Evolutionary conservation across 2,797 vertebrate species (phyloP).

Genomic region (Ctenopoma multispine): DNA sequence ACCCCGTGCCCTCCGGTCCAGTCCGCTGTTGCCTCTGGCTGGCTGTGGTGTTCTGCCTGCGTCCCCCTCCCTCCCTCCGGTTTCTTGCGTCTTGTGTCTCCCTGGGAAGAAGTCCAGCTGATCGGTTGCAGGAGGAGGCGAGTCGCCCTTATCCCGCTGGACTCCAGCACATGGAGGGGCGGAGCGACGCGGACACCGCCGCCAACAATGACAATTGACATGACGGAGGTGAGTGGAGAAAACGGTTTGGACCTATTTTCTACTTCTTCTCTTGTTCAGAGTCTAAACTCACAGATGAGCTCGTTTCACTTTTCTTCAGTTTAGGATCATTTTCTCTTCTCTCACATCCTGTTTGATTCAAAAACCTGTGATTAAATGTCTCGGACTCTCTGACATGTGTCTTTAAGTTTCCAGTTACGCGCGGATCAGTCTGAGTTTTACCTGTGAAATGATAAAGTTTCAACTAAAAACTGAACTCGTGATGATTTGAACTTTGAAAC

Average conservation of each 20-base stretch:
- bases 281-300: not conserved
- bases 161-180: conserved; percentile 82
- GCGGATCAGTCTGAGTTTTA: too few relatives aligned
- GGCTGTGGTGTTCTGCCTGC: conserved; percentile 30
- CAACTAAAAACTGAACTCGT: too few relatives aligned
- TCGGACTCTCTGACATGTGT: too few relatives aligned
- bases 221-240: conserved; percentile 71
- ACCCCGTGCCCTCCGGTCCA: conserved; percentile 40
- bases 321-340: too few relatives aligned
- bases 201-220: conserved; percentile 84
- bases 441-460: too few relatives aligned
- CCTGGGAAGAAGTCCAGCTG: conserved; percentile 77
- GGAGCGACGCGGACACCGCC: conserved; percentile 81
- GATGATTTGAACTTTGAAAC: too few relatives aligned
- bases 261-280: not conserved
- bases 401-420: too few relatives aligned
- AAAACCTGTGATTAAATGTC: too few relatives aligned
- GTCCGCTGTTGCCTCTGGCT: conserved; percentile 35
- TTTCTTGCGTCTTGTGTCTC: conserved; percentile 31
- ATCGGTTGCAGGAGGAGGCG: conserved; percentile 77
- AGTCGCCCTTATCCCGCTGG: conserved; percentile 83
- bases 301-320: too few relatives aligned
- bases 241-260: conserved; percentile 41
- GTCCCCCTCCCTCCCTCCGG: conserved; percentile 67
- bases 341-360: too few relatives aligned